Percentiles rank a stretch among this genome's conserved stretches.
phyloP scores from a whole-genome alignment of 1,140 invertebrate species.

The Coenobita brevimanus region DNA sequence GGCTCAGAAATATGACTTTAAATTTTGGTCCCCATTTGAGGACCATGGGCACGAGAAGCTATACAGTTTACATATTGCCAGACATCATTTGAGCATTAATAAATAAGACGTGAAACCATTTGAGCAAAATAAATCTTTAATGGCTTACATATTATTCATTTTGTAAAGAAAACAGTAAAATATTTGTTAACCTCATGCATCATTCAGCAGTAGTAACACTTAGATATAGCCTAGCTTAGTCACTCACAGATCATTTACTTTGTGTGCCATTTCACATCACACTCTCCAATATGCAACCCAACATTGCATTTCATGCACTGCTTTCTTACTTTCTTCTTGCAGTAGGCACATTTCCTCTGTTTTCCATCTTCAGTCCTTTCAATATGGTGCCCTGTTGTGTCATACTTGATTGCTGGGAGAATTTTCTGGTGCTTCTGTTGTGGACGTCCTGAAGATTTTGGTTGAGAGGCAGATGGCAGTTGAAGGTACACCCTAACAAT shows the following conservation, averaged over 20 bases:
- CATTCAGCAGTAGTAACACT: not conserved
- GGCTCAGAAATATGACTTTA: not conserved
- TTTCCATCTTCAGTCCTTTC: too few relatives aligned
- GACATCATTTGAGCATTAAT: not conserved
- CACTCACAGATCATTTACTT: not conserved
- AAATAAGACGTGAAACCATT: not conserved
- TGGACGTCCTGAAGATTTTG: slow-evolving; percentile 1
- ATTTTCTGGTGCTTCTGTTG: not conserved
- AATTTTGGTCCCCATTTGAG: slow-evolving; percentile 3
- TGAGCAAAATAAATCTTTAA: not conserved
- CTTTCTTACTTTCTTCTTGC: slow-evolving; percentile 39
- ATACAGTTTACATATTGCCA: not conserved
- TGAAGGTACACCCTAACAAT: slow-evolving; percentile 44
- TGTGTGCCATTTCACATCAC: slow-evolving; percentile 17
- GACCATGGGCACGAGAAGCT: slow-evolving; percentile 19
- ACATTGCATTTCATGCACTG: slow-evolving; percentile 40
- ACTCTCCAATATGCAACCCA: too few relatives aligned
- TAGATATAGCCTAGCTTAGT: not conserved
- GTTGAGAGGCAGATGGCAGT: not conserved
- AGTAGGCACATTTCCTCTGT: too few relatives aligned
- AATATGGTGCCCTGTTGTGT: slow-evolving; percentile 8
- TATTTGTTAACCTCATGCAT: not conserved
- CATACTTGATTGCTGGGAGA: slow-evolving; percentile 2
- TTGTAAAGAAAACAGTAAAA: not conserved
- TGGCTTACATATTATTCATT: not conserved